These are phyloP conservation scores for Cryptoblepharus egeriae DNA, from an alignment of 2,797 vertebrate species.

Conservation along the genomic window DNA sequence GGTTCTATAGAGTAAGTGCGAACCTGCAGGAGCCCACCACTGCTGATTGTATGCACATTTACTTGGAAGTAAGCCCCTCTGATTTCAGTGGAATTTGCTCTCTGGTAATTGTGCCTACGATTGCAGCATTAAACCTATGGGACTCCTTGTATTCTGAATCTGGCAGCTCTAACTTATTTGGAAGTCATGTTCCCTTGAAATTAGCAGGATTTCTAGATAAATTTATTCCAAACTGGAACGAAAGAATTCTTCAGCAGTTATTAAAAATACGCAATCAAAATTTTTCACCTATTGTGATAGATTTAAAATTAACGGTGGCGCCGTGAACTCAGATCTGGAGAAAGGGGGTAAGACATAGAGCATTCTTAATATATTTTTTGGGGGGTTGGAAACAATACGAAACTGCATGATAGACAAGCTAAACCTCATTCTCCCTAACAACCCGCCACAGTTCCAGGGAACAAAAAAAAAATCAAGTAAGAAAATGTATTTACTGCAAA, in stretches of 20 bases:
- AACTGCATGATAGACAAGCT: conserved; percentile 67
- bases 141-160: too few species aligned
- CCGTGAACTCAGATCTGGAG: conserved; percentile 49
- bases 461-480: conserved; percentile 81
- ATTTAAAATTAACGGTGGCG: conserved; percentile 62
- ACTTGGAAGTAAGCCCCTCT: background rate
- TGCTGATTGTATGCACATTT: background rate
- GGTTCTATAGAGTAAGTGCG: too few species aligned
- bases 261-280: conserved; percentile 26
- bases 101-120: background rate
- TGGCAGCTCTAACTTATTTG: conserved; percentile 18
- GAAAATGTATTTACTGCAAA: conserved; percentile 77
- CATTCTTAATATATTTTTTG: conserved; percentile 52
- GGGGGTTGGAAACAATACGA: conserved; percentile 59
- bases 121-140: background rate
- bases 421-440: conserved; percentile 50
- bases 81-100: background rate
- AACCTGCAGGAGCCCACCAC: too few species aligned
- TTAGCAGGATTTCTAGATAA: conserved; percentile 3
- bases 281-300: conserved; percentile 46
- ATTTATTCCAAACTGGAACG: background rate
- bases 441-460: conserved; percentile 73
- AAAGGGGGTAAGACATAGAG: conserved; percentile 50
- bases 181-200: conserved; percentile 1
- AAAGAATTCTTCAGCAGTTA: conserved; percentile 23